Evolutionary conservation across 1,140 invertebrate genomes (phyloP), one percentile per base, ranked within the genome.

Genomic region (Catajapyx aquilonaris): DNA sequence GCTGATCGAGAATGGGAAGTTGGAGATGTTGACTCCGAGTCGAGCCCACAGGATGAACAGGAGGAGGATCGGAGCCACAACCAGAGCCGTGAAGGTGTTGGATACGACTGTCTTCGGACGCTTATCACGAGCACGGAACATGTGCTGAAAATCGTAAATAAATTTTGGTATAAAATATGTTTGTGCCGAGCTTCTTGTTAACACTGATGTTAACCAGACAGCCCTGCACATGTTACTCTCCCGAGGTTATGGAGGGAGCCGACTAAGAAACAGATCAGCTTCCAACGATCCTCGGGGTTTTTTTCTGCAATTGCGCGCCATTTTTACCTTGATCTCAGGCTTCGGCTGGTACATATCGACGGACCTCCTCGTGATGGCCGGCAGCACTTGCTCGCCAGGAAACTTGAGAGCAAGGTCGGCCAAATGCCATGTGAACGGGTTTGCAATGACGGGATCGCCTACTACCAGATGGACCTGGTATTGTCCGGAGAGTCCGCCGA

Each of bases 101-200:
- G 90, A 95, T 21, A 97, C 74, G 34, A 76, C 55, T 31, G 70
- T 69, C 10, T 88, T 68, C 31, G 94, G 93, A 32, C 88, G 68
- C 47, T 80, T 78, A 54, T 97, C 93, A 9, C 90, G 81, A 52
- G 75, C 70, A 21, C 88, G 73, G 69, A 97, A 97, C 60, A 77
- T 59, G 61, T 98, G 93, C 65, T 78, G 52, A 17, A 69, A 62
- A 53, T 37, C n/a, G n/a, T n/a, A n/a, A n/a, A n/a, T n/a, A n/a
- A n/a, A n/a, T n/a, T n/a, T n/a, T n/a, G n/a, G n/a, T n/a, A n/a
- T n/a, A n/a, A n/a, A n/a, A n/a, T n/a, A n/a, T n/a, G n/a, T n/a
- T n/a, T n/a, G n/a, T n/a, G n/a, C n/a, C n/a, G n/a, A n/a, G n/a
- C n/a, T n/a, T n/a, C n/a, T 32, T 41, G 38, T 35, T 18, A 40